phyloP scores from a whole-genome alignment of 2,113 vertebrate species.

The Anguilla japonica region DNA sequence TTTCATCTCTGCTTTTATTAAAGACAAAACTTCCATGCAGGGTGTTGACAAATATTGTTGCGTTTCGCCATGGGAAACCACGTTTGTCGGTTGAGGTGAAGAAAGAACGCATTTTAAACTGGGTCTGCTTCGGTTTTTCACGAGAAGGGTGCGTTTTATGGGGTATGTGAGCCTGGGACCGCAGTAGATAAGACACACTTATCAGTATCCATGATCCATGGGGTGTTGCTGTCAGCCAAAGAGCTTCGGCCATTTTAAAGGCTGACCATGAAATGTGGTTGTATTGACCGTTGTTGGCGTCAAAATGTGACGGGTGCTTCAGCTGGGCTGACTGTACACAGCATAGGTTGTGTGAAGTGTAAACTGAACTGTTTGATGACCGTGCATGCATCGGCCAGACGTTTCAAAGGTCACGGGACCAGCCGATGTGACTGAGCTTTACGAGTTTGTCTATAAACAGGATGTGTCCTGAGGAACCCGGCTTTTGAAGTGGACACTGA shows the following conservation, averaged over 20 bases:
- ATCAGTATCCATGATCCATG: no score
- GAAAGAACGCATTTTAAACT: background rate
- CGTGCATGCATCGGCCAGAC: background rate
- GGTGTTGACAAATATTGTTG: background rate
- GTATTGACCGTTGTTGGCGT: background rate
- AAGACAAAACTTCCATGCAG: conserved; percentile 14
- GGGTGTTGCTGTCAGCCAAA: background rate
- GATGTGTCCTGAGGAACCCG: background rate
- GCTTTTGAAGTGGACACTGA: no score
- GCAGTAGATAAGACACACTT: no score
- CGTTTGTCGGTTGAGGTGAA: background rate
- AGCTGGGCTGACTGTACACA: no score
- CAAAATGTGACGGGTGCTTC: background rate
- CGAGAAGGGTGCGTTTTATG: no score
- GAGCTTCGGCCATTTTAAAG: no score
- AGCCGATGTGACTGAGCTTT: background rate
- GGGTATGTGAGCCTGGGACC: no score
- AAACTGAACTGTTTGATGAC: background rate
- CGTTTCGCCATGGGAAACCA: background rate
- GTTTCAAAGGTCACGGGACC: background rate
- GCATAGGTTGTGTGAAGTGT: background rate
- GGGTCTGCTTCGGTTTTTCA: background rate
- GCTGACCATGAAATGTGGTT: no score
- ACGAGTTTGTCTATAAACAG: background rate
- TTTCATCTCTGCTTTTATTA: conserved; percentile 27